Percentiles rank a stretch among this genome's conserved stretches.
Evolutionary conservation across 2,113 vertebrate species (phyloP).

Genomic region (Drymodes brunneopygia): DNA sequence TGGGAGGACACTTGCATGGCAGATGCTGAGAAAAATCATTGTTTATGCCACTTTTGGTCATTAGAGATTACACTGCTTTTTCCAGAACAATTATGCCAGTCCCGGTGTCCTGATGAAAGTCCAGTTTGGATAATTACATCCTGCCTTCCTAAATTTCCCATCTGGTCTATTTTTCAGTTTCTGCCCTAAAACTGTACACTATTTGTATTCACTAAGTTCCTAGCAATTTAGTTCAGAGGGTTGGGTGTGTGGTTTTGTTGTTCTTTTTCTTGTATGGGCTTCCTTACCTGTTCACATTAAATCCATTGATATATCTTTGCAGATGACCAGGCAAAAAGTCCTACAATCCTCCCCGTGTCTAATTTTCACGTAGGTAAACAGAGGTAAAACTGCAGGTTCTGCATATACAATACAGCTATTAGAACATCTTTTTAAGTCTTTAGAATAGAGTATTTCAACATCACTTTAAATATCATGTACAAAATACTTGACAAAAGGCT

Average conservation of each 20-base stretch:
- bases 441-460: neutral
- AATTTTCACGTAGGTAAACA: neutral
- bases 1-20: neutral
- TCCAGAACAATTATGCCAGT: neutral
- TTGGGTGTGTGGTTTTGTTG: neutral
- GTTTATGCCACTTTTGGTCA: neutral
- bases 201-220: neutral
- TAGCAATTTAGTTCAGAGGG: neutral
- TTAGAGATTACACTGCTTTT: neutral
- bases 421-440: neutral
- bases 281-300: neutral
- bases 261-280: neutral
- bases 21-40: neutral
- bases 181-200: neutral
- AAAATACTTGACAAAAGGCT: neutral
- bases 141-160: neutral
- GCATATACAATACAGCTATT: fast-evolving
- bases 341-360: neutral
- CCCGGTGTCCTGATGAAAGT: neutral
- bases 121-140: neutral
- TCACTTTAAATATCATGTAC: neutral
- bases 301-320: neutral
- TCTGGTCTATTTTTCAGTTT: neutral
- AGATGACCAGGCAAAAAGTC: neutral
- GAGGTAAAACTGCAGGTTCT: neutral